Evolutionary conservation across 2,113 vertebrate genomes (phyloP).

Genomic region (Sphaerodactylus townsendi): DNA sequence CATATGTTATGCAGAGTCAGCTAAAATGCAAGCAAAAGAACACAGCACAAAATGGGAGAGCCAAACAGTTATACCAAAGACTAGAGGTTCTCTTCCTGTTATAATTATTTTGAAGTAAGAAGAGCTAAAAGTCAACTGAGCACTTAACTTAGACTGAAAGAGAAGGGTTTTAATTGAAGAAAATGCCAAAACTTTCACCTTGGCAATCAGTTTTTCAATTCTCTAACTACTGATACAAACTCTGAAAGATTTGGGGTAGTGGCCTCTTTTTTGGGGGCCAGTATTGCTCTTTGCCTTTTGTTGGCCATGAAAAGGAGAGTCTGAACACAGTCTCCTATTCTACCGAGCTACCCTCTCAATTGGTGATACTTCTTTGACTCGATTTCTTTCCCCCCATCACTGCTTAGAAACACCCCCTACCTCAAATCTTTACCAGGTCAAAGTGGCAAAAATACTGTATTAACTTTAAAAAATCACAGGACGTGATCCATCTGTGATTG

Average conservation of each 20-base stretch:
- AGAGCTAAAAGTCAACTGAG: neutral
- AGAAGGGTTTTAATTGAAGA: too few species aligned
- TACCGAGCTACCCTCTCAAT: too few species aligned
- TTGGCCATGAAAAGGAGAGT: too few species aligned
- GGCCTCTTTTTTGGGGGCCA: too few species aligned
- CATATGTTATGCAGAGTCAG: neutral
- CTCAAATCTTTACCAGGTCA: neutral
- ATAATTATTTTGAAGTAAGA: slow-evolving; percentile 33
- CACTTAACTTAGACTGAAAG: neutral
- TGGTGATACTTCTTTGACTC: too few species aligned
- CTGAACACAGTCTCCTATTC: too few species aligned
- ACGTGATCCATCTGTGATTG: neutral
- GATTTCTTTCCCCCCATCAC: too few species aligned
- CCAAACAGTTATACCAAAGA: fast-evolving
- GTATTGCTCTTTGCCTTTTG: too few species aligned
- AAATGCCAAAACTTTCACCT: neutral
- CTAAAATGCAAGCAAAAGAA: fast-evolving
- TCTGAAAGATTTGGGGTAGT: neutral
- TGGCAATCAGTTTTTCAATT: neutral
- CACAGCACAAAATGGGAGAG: neutral
- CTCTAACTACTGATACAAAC: neutral
- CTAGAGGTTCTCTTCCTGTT: slow-evolving; percentile 10
- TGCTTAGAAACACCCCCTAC: too few species aligned
- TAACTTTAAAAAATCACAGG: neutral
- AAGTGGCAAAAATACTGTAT: neutral